Base-by-base conservation (phyloP, 2,888 invertebrate species). In the Pandemis heparana region DNA sequence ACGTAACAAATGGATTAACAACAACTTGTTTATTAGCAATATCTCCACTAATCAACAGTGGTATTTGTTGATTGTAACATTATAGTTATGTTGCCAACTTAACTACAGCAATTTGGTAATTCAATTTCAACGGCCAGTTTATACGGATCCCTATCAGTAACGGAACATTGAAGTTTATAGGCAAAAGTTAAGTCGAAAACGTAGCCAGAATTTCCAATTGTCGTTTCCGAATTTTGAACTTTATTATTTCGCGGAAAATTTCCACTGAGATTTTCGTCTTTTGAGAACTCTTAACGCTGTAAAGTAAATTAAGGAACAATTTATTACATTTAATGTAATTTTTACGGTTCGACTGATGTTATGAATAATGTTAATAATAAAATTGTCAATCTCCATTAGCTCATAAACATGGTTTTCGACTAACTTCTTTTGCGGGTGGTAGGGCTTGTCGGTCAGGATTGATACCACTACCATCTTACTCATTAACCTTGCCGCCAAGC, bases 81-180 rank as follows among this genome's bases (percentile, higher is more conserved):
- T 70, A 38, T 61, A 63, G 38, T 73, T 61, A 64, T 56, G 63
- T 62, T 59, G 41, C 56, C 63, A 53, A 67, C 66, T 61, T 62
- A 68, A 68, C 56, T 68, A 56, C 59, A 64, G 63, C 59, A 69
- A 64, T 69, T 73, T 73, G 68, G 73, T 69, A 64, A 73, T 73
- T 69, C 63, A 56, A 69, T 73, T 73, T 64, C n/a, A 43, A n/a
- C 41, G 73, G 48, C 73, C 73, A 73, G 63, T 73, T 48, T 73
- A 68, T 51, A 59, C 59, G 59, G 63, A 73, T 68, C 68, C 68
- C 59, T 73, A 69, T 73, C 68, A 48, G 41, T 69, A 68, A 60
- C 67, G 67, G 67, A 32, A 48, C 62, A 72, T 73, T 48, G 16
- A 64, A 67, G 66, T 71, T 62, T 23, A 68, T 43, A 4, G 53